phyloP scores from a whole-genome alignment of 2,113 vertebrate species.

The Python bivittatus region DNA sequence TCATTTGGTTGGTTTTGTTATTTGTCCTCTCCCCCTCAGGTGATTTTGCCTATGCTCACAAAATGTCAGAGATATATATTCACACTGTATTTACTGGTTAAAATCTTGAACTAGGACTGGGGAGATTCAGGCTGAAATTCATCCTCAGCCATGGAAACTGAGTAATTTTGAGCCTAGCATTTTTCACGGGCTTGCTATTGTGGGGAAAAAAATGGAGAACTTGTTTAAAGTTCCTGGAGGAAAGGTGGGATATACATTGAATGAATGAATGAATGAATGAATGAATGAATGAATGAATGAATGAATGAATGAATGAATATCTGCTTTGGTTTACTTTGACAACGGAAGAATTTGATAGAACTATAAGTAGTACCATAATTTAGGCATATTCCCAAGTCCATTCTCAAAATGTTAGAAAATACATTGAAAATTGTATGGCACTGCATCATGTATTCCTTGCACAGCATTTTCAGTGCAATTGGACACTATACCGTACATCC shows the following conservation, averaged over 20 bases:
- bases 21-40: background rate
- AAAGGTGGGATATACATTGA: too few relatives aligned
- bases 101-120: background rate
- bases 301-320: too few relatives aligned
- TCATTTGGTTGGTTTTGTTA: background rate
- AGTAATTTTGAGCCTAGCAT: too few relatives aligned
- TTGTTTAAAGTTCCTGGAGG: too few relatives aligned
- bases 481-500: background rate
- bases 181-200: too few relatives aligned
- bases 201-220: too few relatives aligned
- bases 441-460: background rate
- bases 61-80: background rate
- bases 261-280: too few relatives aligned
- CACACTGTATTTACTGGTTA: background rate
- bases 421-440: background rate
- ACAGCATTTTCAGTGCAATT: background rate
- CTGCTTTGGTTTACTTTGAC: too few relatives aligned
- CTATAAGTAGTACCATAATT: background rate
- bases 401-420: background rate
- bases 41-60: background rate
- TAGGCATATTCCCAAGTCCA: background rate
- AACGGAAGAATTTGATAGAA: background rate
- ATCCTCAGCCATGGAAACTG: background rate
- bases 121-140: background rate
- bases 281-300: too few relatives aligned